Percentiles rank a stretch among this genome's conserved stretches.
Evolutionary conservation across 2,113 vertebrate genomes (phyloP).

Genomic region (Pelecanoides urinatrix): DNA sequence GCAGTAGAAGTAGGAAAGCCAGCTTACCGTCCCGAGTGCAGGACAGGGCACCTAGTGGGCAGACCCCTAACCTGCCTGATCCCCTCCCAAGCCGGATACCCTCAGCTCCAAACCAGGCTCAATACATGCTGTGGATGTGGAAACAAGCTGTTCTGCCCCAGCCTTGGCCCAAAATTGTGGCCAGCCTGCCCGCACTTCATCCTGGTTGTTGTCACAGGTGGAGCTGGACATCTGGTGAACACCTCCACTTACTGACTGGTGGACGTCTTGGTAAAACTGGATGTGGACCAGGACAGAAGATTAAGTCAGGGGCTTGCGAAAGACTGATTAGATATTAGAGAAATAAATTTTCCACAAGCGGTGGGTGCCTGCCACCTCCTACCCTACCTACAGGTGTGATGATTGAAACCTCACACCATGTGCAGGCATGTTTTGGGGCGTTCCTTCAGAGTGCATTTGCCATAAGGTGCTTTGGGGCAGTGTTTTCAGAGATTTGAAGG

Average conservation of each 20-base stretch:
- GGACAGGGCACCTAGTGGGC: neutral
- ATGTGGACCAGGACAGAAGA: neutral
- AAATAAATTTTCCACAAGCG: accelerated
- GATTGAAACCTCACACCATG: neutral
- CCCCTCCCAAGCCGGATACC: neutral
- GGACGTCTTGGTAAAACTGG: neutral
- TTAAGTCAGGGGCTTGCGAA: neutral
- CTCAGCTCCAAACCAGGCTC: neutral
- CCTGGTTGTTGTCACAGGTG: neutral
- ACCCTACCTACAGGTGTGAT: neutral
- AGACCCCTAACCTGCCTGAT: neutral
- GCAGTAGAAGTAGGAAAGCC: neutral
- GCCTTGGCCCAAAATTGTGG: neutral
- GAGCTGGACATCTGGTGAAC: neutral
- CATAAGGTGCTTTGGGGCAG: neutral
- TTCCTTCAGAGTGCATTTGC: neutral
- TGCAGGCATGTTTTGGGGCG: neutral
- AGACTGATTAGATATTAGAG: neutral
- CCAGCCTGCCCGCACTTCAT: neutral
- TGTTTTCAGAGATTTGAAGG: neutral
- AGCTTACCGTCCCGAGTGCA: neutral
- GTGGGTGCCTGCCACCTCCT: neutral
- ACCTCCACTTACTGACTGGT: neutral
- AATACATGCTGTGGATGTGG: neutral
- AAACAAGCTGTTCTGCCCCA: neutral